Conservation (phyloP, 2,113 vertebrate species). For the Atractosteus spatula region DNA sequence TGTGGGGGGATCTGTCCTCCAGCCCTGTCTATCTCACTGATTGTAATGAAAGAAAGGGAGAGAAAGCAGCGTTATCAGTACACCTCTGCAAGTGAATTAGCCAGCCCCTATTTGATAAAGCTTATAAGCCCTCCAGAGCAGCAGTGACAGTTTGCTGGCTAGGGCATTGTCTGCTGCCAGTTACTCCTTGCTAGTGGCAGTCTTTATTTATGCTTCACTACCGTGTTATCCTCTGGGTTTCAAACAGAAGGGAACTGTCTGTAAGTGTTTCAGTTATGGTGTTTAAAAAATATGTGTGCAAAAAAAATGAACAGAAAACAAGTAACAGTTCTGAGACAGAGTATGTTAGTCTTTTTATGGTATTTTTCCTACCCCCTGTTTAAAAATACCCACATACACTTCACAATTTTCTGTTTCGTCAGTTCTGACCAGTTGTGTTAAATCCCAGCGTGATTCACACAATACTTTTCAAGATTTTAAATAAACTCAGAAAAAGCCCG, state of each 20-base stretch:
- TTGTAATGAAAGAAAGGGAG: conserved; percentile 47
- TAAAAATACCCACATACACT: background rate
- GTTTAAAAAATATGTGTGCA: conserved; percentile 66
- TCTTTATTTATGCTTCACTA: conserved; percentile 76
- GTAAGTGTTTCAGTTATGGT: conserved; percentile 70
- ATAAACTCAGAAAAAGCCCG: conserved; percentile 32
- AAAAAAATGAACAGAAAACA: conserved; percentile 51
- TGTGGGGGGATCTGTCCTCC: conserved; percentile 58
- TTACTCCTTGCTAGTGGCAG: conserved; percentile 73
- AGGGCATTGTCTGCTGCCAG: conserved; percentile 78
- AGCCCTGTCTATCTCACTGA: conserved; percentile 69
- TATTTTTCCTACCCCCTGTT: background rate
- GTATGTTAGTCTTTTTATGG: background rate
- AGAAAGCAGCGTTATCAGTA: conserved; percentile 71
- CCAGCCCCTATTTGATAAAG: conserved; percentile 80
- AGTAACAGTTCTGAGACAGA: conserved; percentile 47
- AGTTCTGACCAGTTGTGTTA: background rate
- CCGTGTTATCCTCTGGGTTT: conserved; percentile 69
- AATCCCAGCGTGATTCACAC: background rate
- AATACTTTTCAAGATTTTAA: conserved; percentile 3
- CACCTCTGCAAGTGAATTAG: conserved; percentile 84
- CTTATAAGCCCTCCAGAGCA: conserved; percentile 70
- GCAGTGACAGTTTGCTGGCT: conserved; percentile 67
- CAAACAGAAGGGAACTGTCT: conserved; percentile 73
- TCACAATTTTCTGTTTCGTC: background rate